Evolutionary conservation across 2,888 invertebrate genomes (phyloP).

Genomic region (Lasiommata megera): DNA sequence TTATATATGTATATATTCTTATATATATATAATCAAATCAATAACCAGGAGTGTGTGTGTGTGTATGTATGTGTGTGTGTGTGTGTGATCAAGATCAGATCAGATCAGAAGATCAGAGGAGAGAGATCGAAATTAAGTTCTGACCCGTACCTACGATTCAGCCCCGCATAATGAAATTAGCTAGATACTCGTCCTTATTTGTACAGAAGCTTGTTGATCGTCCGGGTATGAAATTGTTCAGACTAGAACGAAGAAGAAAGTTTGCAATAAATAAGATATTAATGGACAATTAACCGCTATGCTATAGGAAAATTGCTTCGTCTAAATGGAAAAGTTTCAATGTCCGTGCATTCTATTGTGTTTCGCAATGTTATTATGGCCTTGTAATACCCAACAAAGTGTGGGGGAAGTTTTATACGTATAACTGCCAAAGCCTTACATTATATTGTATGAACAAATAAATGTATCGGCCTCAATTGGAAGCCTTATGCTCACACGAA

Average conservation of each 20-base stretch:
- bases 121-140: too few species aligned
- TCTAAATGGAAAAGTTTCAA: conserved; percentile 11
- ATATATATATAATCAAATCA: too few species aligned
- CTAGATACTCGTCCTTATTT: too few species aligned
- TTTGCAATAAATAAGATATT: conserved; percentile 3
- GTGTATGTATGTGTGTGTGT: too few species aligned
- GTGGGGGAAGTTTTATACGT: conserved; percentile 3
- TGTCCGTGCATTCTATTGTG: background rate
- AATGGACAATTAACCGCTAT: conserved; percentile 1
- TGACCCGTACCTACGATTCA: too few species aligned
- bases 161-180: too few species aligned
- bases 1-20: too few species aligned
- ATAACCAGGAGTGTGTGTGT: too few species aligned
- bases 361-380: conserved; percentile 4
- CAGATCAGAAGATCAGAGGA: too few species aligned
- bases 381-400: background rate
- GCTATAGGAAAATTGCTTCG: conserved; percentile 1
- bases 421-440: background rate
- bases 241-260: background rate
- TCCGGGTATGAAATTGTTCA: too few species aligned
- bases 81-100: too few species aligned
- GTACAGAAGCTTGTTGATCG: too few species aligned
- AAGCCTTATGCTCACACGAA: background rate
- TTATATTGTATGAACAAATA: background rate
- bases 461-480: background rate